A percentile compares a stretch with the other conserved stretches of the same genome.
phyloP scores from a whole-genome alignment of 2,888 invertebrate genomes.

The Andrena trimmerana region DNA sequence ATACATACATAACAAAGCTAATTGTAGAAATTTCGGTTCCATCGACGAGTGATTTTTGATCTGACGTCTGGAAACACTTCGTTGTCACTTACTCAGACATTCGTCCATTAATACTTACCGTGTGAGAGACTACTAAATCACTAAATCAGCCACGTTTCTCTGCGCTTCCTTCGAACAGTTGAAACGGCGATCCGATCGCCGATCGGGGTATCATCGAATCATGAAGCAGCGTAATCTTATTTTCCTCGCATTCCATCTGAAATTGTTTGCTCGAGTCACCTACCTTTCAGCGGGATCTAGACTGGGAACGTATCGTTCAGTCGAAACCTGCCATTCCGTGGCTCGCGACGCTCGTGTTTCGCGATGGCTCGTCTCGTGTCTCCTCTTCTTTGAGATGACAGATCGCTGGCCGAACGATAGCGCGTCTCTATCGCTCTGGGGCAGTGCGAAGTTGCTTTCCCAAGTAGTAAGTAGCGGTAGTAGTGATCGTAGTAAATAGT shows the following conservation, averaged over 20 bases:
- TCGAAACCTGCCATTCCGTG: not conserved
- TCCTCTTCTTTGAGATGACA: not conserved
- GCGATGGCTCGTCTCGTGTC: not conserved
- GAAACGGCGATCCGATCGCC: not conserved
- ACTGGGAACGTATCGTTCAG: constrained; percentile 7
- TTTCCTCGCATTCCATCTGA: constrained; percentile 1
- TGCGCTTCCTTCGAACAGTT: not conserved
- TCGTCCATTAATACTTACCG: no score
- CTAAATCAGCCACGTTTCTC: no score
- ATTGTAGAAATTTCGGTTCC: no score
- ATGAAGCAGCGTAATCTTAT: constrained; percentile 16
- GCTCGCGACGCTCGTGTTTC: not conserved
- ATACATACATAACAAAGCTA: no score
- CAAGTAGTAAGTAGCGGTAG: constrained; percentile 1
- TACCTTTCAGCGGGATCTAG: constrained; percentile 15
- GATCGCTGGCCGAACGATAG: not conserved
- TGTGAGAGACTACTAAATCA: no score
- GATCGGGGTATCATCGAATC: constrained; percentile 32
- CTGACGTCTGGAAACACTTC: no score
- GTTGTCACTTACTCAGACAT: no score
- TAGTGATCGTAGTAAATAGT: not conserved
- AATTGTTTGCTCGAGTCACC: constrained; percentile 14
- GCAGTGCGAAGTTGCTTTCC: not conserved
- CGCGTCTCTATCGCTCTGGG: not conserved
- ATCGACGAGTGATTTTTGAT: no score